These are phyloP conservation scores for Cepaea hortensis DNA, from an alignment of 2,888 invertebrate species.

Conservation along the genomic window DNA sequence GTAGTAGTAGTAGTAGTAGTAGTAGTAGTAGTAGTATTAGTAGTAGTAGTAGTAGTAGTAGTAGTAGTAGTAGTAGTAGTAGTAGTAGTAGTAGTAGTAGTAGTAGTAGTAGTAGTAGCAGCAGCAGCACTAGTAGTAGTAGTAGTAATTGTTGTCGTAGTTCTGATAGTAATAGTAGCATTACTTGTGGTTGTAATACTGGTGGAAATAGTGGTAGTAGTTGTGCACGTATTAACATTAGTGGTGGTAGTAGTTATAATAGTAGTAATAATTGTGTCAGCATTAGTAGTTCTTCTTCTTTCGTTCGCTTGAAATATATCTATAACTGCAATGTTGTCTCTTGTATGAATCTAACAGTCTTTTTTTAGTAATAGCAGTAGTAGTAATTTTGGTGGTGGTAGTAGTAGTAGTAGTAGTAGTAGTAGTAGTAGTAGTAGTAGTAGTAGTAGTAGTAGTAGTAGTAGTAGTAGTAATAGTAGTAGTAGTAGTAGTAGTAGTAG, in stretches of 20 bases:
- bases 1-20: not conserved
- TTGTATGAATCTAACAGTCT: too few relatives aligned
- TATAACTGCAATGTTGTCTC: too few relatives aligned
- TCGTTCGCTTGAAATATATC: too few relatives aligned
- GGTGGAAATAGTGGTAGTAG: not conserved
- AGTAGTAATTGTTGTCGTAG: too few relatives aligned
- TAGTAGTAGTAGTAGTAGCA: too few relatives aligned
- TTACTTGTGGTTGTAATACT: not conserved
- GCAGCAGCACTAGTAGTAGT: too few relatives aligned
- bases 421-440: slow-evolving; percentile 19
- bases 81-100: too few relatives aligned
- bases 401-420: slow-evolving; percentile 4
- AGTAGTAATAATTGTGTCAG: too few relatives aligned
- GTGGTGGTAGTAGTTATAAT: not conserved
- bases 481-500: too few relatives aligned
- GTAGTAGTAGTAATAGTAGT: not conserved
- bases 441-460: slow-evolving; percentile 1
- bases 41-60: slow-evolving; percentile 19
- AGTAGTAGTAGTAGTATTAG: slow-evolving; percentile 9
- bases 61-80: slow-evolving; percentile 3
- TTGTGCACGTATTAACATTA: not conserved
- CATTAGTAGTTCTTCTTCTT: too few relatives aligned
- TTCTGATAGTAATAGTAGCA: too few relatives aligned
- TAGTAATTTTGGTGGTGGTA: not conserved
- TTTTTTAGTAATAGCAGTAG: not conserved